Conservation (phyloP, 2,797 vertebrate species). For the Geotrypetes seraphini region DNA sequence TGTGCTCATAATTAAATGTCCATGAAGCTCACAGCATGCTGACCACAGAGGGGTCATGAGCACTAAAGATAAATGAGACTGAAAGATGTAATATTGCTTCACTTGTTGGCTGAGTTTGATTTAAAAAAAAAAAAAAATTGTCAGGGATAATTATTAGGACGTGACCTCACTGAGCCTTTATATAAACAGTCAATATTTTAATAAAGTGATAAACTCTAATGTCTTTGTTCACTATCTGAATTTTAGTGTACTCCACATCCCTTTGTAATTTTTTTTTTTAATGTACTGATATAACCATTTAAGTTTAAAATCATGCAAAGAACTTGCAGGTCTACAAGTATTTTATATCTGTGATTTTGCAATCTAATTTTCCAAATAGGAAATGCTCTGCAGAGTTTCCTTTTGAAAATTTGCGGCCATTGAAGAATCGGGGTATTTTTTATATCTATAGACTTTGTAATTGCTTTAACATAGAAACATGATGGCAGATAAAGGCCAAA, state of each 20-base stretch:
- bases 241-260: constrained; percentile 11
- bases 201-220: constrained; percentile 45
- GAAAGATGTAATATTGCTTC: constrained; percentile 78
- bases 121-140: constrained; percentile 83
- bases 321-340: no score
- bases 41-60: constrained; percentile 67
- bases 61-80: constrained; percentile 80
- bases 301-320: no score
- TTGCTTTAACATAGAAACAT: no score
- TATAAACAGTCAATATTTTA: constrained; percentile 60
- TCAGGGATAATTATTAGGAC: constrained; percentile 86
- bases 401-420: no score
- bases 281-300: no score
- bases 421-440: no score
- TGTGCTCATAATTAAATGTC: constrained; percentile 82
- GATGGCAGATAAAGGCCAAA: no score
- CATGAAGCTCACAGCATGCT: constrained; percentile 49
- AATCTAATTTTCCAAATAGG: no score
- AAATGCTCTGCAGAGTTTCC: no score
- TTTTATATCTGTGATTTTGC: no score
- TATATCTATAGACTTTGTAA: no score
- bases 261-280: no score
- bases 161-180: constrained; percentile 77
- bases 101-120: constrained; percentile 75
- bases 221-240: background rate